Evolutionary conservation across 2,113 vertebrate genomes (phyloP).

Genomic region (Petrocephalus microphthalmus): DNA sequence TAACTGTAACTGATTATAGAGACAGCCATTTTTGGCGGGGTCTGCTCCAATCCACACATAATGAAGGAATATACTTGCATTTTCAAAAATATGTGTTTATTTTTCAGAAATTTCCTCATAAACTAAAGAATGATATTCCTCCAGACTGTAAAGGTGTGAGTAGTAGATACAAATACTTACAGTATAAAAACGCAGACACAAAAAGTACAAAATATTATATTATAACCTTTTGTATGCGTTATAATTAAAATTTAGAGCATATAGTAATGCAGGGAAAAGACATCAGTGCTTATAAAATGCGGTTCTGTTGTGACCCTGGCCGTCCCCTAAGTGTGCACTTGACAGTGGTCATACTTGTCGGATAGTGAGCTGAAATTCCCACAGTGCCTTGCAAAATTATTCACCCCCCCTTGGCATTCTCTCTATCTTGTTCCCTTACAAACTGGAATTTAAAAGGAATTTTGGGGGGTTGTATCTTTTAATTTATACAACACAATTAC

Average conservation of each 20-base stretch:
- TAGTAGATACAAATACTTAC: background rate
- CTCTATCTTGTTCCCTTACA: no score
- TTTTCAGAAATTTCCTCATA: background rate
- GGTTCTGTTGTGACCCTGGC: background rate
- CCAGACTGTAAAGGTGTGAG: background rate
- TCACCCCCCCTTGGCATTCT: no score
- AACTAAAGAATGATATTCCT: background rate
- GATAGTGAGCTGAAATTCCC: background rate
- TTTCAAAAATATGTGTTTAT: background rate
- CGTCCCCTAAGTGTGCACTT: background rate
- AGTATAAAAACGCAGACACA: background rate
- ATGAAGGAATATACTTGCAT: background rate
- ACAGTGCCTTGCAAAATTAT: no score
- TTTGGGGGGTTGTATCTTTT: no score
- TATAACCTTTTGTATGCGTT: background rate
- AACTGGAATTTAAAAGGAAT: no score
- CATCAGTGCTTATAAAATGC: background rate
- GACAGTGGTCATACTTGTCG: background rate
- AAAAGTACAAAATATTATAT: background rate
- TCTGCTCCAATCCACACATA: background rate
- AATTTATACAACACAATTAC: no score
- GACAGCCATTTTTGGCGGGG: background rate
- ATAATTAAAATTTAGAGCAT: background rate
- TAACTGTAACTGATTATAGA: background rate
- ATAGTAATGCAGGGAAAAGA: background rate